Evolutionary conservation across 2,888 invertebrate genomes (phyloP).

Genomic region (Volucella zonaria): DNA sequence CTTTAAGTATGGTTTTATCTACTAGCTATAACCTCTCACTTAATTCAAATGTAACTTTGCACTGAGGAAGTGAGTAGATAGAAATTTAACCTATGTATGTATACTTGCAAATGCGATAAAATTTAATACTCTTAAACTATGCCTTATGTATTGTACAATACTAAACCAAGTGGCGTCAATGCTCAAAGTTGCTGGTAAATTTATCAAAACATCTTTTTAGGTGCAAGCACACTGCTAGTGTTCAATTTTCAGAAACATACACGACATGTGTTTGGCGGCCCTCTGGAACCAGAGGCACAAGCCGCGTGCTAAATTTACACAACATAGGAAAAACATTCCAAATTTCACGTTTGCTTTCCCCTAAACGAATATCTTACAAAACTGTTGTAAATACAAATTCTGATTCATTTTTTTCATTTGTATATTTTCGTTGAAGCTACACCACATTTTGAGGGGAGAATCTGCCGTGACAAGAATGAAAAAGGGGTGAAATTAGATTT

Average conservation of each 20-base stretch:
- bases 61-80: too few species aligned
- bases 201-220: neutral
- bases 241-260: neutral
- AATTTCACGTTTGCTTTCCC: conserved; percentile 33
- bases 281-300: conserved; percentile 45
- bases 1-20: too few species aligned
- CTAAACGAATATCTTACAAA: conserved; percentile 24
- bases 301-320: conserved; percentile 56
- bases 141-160: too few species aligned
- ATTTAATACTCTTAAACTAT: too few species aligned
- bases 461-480: conserved; percentile 24
- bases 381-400: conserved; percentile 20
- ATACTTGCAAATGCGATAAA: too few species aligned
- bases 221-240: neutral
- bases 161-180: too few species aligned
- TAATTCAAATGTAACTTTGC: too few species aligned
- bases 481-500: conserved; percentile 48
- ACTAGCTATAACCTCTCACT: too few species aligned
- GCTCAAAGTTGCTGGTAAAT: neutral
- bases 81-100: too few species aligned
- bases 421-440: neutral
- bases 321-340: conserved; percentile 35
- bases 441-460: conserved; percentile 10
- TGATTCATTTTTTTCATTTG: neutral
- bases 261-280: conserved; percentile 11